Evolutionary conservation across 1,140 invertebrate species (phyloP).

Genomic region (Hyles euphorbiae): DNA sequence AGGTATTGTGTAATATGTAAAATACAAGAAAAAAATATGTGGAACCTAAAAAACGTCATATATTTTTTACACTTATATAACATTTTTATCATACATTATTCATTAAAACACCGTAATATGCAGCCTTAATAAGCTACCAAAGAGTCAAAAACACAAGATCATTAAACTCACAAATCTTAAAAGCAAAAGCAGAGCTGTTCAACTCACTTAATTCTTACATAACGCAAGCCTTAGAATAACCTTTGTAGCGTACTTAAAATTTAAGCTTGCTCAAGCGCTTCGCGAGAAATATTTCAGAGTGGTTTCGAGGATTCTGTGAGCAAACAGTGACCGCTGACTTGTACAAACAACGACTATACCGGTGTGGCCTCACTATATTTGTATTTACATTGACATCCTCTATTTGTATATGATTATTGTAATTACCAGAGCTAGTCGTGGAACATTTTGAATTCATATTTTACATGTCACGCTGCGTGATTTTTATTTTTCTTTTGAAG

Average conservation of each 20-base stretch:
- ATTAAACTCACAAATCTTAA: too few species aligned
- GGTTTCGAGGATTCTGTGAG: slow-evolving; percentile 48
- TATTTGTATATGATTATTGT: slow-evolving; percentile 59
- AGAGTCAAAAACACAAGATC: too few species aligned
- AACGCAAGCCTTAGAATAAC: neutral
- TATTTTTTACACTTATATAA: too few species aligned
- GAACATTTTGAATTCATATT: slow-evolving; percentile 11
- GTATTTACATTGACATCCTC: slow-evolving; percentile 52
- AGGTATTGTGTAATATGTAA: too few species aligned
- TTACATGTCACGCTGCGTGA: neutral
- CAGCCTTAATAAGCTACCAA: too few species aligned
- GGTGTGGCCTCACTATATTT: slow-evolving; percentile 42
- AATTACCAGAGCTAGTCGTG: slow-evolving; percentile 28
- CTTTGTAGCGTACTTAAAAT: neutral
- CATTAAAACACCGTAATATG: too few species aligned
- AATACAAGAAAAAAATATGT: too few species aligned
- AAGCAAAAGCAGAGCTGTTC: too few species aligned
- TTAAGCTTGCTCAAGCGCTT: slow-evolving; percentile 36
- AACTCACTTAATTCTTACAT: neutral
- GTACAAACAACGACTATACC: slow-evolving; percentile 42
- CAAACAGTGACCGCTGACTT: slow-evolving; percentile 68
- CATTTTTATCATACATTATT: too few species aligned
- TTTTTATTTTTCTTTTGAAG: neutral
- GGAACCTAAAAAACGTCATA: too few species aligned
- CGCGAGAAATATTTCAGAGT: slow-evolving; percentile 56